Evolutionary conservation across 2,113 vertebrate species (phyloP).

Genomic region (Lepus timidus): DNA sequence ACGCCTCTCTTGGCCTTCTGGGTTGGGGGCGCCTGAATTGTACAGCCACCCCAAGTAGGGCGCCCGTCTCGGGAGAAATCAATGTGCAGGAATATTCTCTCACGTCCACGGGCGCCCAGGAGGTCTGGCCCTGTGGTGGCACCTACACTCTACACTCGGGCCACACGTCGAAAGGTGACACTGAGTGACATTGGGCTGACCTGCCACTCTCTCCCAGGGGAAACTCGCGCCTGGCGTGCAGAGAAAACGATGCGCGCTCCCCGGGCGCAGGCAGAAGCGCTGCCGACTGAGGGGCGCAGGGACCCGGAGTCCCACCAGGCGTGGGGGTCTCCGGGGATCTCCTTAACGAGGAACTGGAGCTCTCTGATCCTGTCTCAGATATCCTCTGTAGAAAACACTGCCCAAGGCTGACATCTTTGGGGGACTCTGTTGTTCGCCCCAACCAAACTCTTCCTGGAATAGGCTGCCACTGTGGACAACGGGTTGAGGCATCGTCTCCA

Average conservation of each 20-base stretch:
- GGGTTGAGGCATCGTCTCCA: neutral
- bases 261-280: neutral
- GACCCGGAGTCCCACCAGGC: neutral
- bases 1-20: neutral
- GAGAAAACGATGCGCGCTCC: neutral
- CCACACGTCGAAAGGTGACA: neutral
- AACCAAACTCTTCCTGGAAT: neutral
- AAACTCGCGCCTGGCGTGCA: neutral
- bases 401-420: neutral
- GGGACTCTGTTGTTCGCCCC: neutral
- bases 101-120: neutral
- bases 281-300: neutral
- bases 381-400: neutral
- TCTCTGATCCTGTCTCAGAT: too few relatives aligned
- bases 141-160: neutral
- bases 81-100: accelerated
- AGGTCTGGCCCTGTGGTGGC: neutral
- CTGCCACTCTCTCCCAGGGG: neutral
- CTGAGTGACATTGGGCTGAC: neutral
- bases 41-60: neutral
- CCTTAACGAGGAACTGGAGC: neutral
- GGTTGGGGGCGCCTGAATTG: accelerated
- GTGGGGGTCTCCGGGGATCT: neutral
- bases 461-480: neutral
- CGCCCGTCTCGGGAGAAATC: slow-evolving; percentile 30